phyloP scores from a whole-genome alignment of 2,113 vertebrate species.

The Caloenas nicobarica region DNA sequence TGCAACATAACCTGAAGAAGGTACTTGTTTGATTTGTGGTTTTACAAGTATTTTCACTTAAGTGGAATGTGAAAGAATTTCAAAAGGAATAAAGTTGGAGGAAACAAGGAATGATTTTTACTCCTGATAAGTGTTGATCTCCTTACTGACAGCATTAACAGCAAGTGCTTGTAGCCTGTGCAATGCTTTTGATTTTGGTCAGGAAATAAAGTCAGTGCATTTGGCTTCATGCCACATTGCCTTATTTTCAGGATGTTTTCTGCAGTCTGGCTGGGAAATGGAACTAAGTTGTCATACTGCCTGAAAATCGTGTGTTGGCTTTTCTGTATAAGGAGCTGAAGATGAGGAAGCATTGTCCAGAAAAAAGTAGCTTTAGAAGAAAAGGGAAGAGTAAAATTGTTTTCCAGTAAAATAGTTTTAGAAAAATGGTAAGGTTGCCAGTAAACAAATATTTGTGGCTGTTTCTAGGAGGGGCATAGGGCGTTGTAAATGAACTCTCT shows the following conservation, averaged over 20 bases:
- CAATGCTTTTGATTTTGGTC: neutral
- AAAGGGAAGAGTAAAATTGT: neutral
- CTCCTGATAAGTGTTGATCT: neutral
- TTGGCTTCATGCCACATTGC: neutral
- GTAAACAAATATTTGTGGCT: neutral
- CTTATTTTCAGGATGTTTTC: neutral
- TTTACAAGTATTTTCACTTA: neutral
- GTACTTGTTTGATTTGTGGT: neutral
- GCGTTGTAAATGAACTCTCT: neutral
- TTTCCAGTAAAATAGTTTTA: neutral
- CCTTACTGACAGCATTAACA: neutral
- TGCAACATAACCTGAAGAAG: neutral
- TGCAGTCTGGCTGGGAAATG: neutral
- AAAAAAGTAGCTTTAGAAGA: neutral
- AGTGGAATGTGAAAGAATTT: neutral
- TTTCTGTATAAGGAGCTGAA: neutral
- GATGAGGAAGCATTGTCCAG: neutral
- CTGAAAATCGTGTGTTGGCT: neutral
- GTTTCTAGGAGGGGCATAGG: neutral
- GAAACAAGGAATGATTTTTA: neutral
- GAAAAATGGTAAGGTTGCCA: neutral
- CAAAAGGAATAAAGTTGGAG: neutral
- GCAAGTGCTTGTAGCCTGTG: neutral
- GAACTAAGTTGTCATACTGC: neutral
- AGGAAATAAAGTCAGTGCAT: neutral